Base-by-base conservation (phyloP, 2,888 invertebrate genomes). In the Chesias legatella region DNA sequence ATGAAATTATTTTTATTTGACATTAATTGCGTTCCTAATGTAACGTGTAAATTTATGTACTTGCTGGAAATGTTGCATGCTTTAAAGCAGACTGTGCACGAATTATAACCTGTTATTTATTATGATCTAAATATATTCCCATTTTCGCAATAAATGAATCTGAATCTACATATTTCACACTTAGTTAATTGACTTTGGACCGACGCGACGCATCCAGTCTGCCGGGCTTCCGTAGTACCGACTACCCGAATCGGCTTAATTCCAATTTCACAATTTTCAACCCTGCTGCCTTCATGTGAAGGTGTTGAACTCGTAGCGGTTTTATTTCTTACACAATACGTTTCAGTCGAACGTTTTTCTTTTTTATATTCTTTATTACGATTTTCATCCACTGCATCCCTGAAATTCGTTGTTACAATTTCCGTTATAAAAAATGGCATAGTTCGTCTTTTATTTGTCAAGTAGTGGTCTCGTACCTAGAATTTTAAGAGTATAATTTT, bases 161-260 rank as follows among this genome's bases (percentile, higher is more conserved):
- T n/a, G n/a, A n/a, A 63, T 71, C 73, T 76, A 67, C 75, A 77
- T 73, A 73, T 79, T 78, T 77, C 72, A 75, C 76, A 72, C 67
- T 63, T 62, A 61, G 63, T 68, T 76, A 71, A 74, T 76, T 74
- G 74, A 67, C 67, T 72, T 73, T 62, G 58, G 57, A 56, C 50
- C 53, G 56, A 61, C 56, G 51, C 53, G 56, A 61, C 56, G 56
- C 55, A 54, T 56, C 50, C 59, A 57, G 64, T 50, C 59, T 66
- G 62, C 20, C 36, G 27, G 58, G 65, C 56, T 58, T 69, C 58
- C 59, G 33, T 45, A 51, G 46, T 61, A 56, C 52, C 51, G 52
- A 56, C 56, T 49, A 31, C 50, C 57, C 49, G 53, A 63, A 67
- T 57, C 57, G 57, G 53, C 49, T 38, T 33, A 40, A 34, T 1